A percentile compares a stretch with the other conserved stretches of the same genome.
Evolutionary conservation across 2,113 vertebrate species (phyloP).

Genomic region (Cheilinus undulatus): DNA sequence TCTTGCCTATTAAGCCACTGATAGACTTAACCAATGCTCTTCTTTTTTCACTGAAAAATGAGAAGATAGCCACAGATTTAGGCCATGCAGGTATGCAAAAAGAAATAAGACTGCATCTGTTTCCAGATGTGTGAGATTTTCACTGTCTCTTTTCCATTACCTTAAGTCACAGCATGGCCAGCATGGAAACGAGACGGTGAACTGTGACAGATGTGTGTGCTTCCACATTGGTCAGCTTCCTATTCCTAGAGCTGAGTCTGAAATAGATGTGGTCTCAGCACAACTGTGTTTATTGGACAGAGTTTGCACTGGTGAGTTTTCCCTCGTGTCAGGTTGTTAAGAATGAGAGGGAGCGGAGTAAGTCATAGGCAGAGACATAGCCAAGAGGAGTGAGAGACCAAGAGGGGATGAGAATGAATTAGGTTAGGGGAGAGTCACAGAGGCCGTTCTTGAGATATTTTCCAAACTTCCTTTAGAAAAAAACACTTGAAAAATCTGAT

Average conservation of each 20-base stretch:
- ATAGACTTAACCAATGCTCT: slow-evolving; percentile 37
- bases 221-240: slow-evolving; percentile 57
- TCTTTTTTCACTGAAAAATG: background rate
- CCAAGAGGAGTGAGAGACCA: slow-evolving; percentile 31
- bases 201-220: slow-evolving; percentile 66
- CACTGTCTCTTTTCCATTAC: slow-evolving; percentile 61
- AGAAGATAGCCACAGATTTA: slow-evolving; percentile 32
- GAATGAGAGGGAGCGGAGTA: slow-evolving; percentile 51
- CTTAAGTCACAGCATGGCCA: slow-evolving; percentile 36
- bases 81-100: background rate
- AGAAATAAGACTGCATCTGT: background rate
- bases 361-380: slow-evolving; percentile 23
- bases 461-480: slow-evolving; percentile 16
- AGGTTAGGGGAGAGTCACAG: no score
- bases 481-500: background rate
- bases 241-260: slow-evolving; percentile 65
- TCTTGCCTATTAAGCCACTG: slow-evolving; percentile 26
- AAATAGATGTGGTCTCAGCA: slow-evolving; percentile 69
- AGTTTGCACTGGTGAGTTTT: slow-evolving; percentile 51
- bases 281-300: slow-evolving; percentile 69
- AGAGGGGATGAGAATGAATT: slow-evolving; percentile 24
- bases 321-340: slow-evolving; percentile 71
- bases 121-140: slow-evolving; percentile 51
- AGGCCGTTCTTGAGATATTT: slow-evolving; percentile 54
- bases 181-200: slow-evolving; percentile 59